phyloP scores from a whole-genome alignment of 2,797 vertebrate species.

The Lacerta viridis region DNA sequence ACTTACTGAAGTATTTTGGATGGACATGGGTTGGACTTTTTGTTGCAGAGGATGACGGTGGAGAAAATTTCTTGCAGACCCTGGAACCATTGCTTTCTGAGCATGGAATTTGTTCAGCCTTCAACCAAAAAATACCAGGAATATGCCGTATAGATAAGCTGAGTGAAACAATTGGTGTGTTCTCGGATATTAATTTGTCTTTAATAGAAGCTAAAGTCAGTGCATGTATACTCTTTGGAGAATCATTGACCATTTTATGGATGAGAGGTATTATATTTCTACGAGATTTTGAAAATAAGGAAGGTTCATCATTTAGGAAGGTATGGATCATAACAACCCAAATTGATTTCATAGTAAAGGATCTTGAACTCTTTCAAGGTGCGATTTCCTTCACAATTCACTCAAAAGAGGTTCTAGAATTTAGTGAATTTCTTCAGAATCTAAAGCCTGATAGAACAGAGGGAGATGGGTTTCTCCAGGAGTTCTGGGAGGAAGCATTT shows the following conservation, averaged over 20 bases:
- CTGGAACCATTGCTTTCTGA: background rate
- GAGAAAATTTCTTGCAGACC: background rate
- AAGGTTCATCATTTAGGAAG: background rate
- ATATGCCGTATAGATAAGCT: background rate
- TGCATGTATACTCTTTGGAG: background rate
- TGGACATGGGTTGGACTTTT: slow-evolving; percentile 12
- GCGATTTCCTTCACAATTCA: background rate
- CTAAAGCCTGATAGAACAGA: background rate
- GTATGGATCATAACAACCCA: background rate
- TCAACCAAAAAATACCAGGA: background rate
- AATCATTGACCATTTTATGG: background rate
- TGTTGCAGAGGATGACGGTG: background rate
- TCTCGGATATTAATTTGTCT: background rate
- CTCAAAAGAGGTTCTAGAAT: background rate
- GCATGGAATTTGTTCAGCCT: background rate
- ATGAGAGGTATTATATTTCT: background rate
- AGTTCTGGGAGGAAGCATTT: slow-evolving; percentile 11
- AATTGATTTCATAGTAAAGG: background rate
- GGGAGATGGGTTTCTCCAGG: background rate
- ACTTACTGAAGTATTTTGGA: background rate
- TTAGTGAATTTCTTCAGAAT: background rate
- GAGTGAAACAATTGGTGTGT: background rate
- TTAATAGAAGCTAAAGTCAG: background rate
- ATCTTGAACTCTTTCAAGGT: background rate
- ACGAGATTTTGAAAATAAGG: background rate